Base-by-base conservation (phyloP, 2,797 vertebrate genomes). In the Scolopax bukidnonensis region DNA sequence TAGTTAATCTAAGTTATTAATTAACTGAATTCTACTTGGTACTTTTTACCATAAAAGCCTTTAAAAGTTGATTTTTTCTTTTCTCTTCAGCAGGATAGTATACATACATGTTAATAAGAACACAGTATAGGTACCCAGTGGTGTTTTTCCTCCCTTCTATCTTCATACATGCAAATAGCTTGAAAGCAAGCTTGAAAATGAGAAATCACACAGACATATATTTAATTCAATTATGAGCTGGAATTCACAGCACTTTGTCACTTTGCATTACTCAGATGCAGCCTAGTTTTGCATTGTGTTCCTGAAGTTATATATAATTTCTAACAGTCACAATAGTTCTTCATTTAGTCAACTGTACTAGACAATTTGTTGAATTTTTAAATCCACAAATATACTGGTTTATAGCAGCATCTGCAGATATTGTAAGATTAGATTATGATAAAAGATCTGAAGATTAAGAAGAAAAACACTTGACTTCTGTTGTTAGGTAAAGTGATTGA, bases 281-380 rank as follows among this genome's bases (percentile, higher is more conserved):
- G 93, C 97, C 96, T 98, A 97, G 97, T 95, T 96, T 97, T 97
- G 96, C 96, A 97, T 96, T 97, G 96, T 96, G 97, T 94, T 97
- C 96, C 97, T 98, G 96, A 95, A 97, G 65, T 92, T 64, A 54
- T 67, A 36, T 27, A 90, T 85, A 67, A 79, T 92, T 95, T 97
- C 76, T 89, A 95, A 96, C 30, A 90, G 65, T 45, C 76, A 81
- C 61, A 67, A 32, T 40, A 89, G 60, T 60, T 95, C 88, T 91
- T 93, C 33, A 64, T 86, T 89, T 94, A 0, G 14, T 74, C 41
- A 68, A 23, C 47, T 40, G 61, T 56, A 81, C 32, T 40, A 81
- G 30, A 27, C 10, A 6, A 60, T 82, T 68, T 69, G 30, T 88
- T 80, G 80, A 76, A 36, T 36, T 93, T 94, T 90, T 60, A 43